Evolutionary conservation across 2,797 vertebrate genomes (phyloP).

Genomic region (Prionace glauca): DNA sequence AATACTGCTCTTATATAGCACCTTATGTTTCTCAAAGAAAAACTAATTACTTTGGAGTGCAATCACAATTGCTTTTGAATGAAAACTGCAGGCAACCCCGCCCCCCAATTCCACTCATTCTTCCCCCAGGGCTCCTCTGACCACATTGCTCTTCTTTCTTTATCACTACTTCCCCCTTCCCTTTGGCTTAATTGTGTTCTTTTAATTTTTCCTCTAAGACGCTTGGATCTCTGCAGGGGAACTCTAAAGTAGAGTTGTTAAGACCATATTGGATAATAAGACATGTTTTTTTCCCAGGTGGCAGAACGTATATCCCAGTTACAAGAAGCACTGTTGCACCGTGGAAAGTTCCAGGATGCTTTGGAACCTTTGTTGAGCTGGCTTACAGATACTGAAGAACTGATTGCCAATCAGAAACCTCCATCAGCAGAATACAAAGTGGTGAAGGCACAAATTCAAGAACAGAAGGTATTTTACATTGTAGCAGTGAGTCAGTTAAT

Average conservation of each 20-base stretch:
- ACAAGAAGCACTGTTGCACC: conserved; percentile 91
- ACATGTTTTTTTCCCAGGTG: conserved; percentile 62
- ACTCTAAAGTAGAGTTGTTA: neutral
- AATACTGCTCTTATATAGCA: neutral
- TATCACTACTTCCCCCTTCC: neutral
- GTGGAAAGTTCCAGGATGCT: conserved; percentile 95
- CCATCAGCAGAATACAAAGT: conserved; percentile 94
- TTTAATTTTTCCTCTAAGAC: neutral
- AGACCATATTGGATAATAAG: neutral
- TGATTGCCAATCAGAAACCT: conserved; percentile 94
- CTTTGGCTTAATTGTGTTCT: neutral
- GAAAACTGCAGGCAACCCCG: too few species aligned
- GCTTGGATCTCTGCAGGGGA: neutral
- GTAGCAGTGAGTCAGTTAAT: neutral
- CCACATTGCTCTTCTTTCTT: neutral
- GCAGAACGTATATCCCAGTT: conserved; percentile 88
- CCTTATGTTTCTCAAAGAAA: neutral
- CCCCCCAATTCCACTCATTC: too few species aligned
- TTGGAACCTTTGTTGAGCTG: conserved; percentile 92
- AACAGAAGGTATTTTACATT: conserved; percentile 77
- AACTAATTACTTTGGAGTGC: neutral
- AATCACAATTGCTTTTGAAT: neutral
- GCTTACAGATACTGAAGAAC: conserved; percentile 90
- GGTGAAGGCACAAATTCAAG: conserved; percentile 96
- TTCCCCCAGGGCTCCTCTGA: neutral